Evolutionary conservation across 92 coral and sea anemone genomes (phyloP).

Genomic region (Epizoanthus ramosus): DNA sequence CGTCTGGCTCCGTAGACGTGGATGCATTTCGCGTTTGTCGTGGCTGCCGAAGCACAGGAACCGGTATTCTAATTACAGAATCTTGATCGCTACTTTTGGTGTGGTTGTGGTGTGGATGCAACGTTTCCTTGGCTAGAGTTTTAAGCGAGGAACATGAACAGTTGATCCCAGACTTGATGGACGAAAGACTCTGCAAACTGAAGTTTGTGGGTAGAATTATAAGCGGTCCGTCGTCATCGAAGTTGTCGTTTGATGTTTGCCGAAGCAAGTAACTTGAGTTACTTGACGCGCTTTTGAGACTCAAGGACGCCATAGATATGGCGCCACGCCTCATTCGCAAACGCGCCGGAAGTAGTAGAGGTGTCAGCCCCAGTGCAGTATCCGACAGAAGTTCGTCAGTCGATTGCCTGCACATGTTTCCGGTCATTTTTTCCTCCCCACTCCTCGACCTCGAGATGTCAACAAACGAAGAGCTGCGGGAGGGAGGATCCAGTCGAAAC

Average conservation of each 20-base stretch:
- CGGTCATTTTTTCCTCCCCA: neutral
- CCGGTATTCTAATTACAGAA: conserved; percentile 32
- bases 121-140: conserved; percentile 39
- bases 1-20: conserved; percentile 29
- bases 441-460: conserved; percentile 51
- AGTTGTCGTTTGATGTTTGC: conserved; percentile 57
- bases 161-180: conserved; percentile 60
- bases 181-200: conserved; percentile 45
- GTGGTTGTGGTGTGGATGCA: neutral
- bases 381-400: conserved; percentile 30
- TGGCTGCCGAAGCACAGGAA: conserved; percentile 33
- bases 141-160: conserved; percentile 74
- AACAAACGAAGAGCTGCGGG: conserved; percentile 62
- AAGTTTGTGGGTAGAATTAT: conserved; percentile 74
- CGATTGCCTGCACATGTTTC: neutral
- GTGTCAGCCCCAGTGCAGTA: neutral
- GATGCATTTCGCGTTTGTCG: conserved; percentile 10
- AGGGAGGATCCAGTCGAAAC: conserved; percentile 62
- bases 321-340: conserved; percentile 91
- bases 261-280: conserved; percentile 74
- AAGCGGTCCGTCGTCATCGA: conserved; percentile 71
- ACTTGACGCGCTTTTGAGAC: conserved; percentile 84
- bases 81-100: neutral
- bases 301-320: conserved; percentile 91
- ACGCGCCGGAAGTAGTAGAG: conserved; percentile 32